Evolutionary conservation across 2,797 vertebrate species (phyloP).

Genomic region (Chiloscyllium punctatum): DNA sequence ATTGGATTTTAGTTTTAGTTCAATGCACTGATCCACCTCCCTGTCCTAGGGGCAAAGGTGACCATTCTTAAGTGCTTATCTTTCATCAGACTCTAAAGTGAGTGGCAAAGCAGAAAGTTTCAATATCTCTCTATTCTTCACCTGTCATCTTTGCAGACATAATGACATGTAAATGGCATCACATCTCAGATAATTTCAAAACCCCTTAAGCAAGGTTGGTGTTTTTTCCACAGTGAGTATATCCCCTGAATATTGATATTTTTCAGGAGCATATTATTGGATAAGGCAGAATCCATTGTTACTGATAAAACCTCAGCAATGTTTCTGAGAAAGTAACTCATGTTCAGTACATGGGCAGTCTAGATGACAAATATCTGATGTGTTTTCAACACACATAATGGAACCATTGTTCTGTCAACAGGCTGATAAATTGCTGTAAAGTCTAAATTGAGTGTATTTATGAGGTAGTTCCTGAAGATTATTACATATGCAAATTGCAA

Average conservation of each 20-base stretch:
- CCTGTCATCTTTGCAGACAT: conserved; percentile 81
- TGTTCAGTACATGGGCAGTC: not conserved
- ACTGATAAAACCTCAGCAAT: not conserved
- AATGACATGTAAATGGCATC: conserved; percentile 79
- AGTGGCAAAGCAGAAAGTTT: conserved; percentile 80
- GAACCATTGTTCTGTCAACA: conserved; percentile 25
- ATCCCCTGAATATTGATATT: conserved; percentile 56
- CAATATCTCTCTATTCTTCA: conserved; percentile 81
- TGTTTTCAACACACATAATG: conserved; percentile 19
- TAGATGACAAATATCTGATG: not conserved
- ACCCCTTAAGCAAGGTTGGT: conserved; percentile 60
- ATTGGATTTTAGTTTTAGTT: conserved; percentile 37
- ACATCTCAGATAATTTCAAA: conserved; percentile 77
- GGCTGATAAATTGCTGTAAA: not conserved
- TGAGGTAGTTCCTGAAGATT: not conserved
- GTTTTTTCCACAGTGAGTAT: conserved; percentile 58
- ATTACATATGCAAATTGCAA: not conserved
- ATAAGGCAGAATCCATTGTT: not conserved
- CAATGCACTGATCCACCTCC: conserved; percentile 31
- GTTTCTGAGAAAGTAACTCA: not conserved
- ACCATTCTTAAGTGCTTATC: conserved; percentile 68
- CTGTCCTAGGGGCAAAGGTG: conserved; percentile 54
- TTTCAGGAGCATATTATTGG: conserved; percentile 57
- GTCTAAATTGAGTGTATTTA: not conserved
- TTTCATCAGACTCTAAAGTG: conserved; percentile 66